Percentiles rank a stretch among this genome's conserved stretches.
phyloP scores from a whole-genome alignment of 2,888 invertebrate genomes.

The Tetragonisca angustula region DNA sequence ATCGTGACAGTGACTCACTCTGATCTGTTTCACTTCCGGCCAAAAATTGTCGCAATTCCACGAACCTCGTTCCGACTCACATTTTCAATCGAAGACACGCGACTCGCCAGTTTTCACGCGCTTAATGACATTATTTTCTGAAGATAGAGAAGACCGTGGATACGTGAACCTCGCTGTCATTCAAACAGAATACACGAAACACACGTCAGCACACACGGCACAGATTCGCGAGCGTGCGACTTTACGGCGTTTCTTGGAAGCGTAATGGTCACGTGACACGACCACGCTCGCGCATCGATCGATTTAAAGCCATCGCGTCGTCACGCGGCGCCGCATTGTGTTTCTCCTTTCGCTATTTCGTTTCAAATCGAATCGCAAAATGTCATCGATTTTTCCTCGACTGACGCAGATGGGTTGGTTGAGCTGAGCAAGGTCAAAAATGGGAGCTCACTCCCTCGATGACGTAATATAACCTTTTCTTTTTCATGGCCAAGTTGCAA shows the following conservation, averaged over 20 bases:
- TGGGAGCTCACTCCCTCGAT: not conserved
- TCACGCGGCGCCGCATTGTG: not conserved
- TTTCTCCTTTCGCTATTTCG: not conserved
- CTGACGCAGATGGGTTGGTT: not conserved
- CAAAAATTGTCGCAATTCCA: constrained; percentile 50
- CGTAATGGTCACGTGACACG: constrained; percentile 57
- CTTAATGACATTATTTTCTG: constrained; percentile 13
- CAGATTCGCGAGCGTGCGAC: not conserved
- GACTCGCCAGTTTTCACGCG: constrained; percentile 15
- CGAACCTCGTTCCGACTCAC: constrained; percentile 56
- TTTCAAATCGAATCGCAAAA: constrained; percentile 8
- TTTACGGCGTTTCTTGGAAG: constrained; percentile 16
- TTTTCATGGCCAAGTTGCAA: not conserved
- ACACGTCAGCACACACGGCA: not conserved
- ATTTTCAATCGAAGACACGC: constrained; percentile 52
- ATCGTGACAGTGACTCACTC: constrained; percentile 65
- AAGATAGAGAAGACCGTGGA: rapidly evolving
- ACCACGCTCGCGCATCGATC: constrained; percentile 37
- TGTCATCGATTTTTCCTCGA: not conserved
- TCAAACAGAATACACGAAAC: not conserved
- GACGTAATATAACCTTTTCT: not conserved
- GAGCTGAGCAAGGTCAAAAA: not conserved
- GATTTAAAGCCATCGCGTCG: constrained; percentile 52
- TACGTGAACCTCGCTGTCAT: not conserved
- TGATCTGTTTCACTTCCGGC: constrained; percentile 56